Evolutionary conservation across 2,888 invertebrate genomes (phyloP).

Genomic region (Euproctis similis): DNA sequence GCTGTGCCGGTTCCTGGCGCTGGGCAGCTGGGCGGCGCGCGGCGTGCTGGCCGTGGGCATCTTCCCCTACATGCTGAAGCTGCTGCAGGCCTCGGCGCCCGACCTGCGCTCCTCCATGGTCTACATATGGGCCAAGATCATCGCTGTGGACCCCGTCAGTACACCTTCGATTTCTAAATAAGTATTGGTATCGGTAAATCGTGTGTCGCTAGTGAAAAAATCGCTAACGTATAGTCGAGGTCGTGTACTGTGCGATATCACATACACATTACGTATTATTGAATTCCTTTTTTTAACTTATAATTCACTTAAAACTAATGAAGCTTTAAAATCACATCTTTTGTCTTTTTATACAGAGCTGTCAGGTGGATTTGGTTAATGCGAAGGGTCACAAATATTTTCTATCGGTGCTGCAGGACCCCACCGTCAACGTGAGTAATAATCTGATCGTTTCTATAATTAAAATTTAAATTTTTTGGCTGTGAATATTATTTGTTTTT

Average conservation of each 20-base stretch:
- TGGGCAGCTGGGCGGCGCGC: constrained; percentile 92
- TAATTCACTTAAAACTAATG: too few relatives aligned
- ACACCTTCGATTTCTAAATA: too few relatives aligned
- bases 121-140: constrained; percentile 99
- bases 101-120: constrained; percentile 95
- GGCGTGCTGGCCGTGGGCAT: constrained; percentile 97
- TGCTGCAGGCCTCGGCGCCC: constrained; percentile 94
- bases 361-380: constrained; percentile 95
- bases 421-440: constrained; percentile 85
- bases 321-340: constrained; percentile 18
- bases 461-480: too few relatives aligned
- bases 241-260: too few relatives aligned
- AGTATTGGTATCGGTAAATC: too few relatives aligned
- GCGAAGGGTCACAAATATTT: constrained; percentile 97
- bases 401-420: constrained; percentile 91
- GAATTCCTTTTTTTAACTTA: too few relatives aligned
- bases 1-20: constrained; percentile 93
- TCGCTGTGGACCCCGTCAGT: constrained; percentile 94
- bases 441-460: too few relatives aligned
- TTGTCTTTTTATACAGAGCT: constrained; percentile 83
- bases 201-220: too few relatives aligned
- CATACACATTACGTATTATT: too few relatives aligned
- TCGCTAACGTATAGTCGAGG: too few relatives aligned
- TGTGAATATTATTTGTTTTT: too few relatives aligned
- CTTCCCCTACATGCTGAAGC: constrained; percentile 97